A percentile compares a stretch with the other conserved stretches of the same genome.
Evolutionary conservation across 2,113 vertebrate species (phyloP).

Genomic region (Chiloscyllium plagiosum): DNA sequence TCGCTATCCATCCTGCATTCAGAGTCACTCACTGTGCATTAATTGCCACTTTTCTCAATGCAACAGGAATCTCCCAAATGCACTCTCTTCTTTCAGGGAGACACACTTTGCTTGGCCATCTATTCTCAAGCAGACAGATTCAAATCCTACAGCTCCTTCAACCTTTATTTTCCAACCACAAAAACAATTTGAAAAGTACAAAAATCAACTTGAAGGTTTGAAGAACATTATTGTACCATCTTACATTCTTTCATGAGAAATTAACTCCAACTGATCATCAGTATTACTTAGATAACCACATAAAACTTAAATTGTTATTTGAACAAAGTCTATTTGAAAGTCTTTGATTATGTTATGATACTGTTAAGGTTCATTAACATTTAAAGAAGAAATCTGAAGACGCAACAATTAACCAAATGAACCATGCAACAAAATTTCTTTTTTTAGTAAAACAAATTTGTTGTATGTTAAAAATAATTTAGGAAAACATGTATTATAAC

Average conservation of each 20-base stretch:
- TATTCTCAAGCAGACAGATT: constrained; percentile 69
- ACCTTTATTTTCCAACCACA: not conserved
- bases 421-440: no score
- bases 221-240: not conserved
- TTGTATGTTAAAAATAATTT: no score
- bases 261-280: not conserved
- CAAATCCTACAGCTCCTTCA: constrained; percentile 55
- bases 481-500: no score
- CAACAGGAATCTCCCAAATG: constrained; percentile 59
- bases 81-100: constrained; percentile 64
- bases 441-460: no score
- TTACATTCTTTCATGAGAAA: not conserved
- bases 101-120: constrained; percentile 64
- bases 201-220: not conserved
- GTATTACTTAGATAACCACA: not conserved
- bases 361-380: no score
- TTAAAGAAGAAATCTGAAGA: no score
- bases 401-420: no score
- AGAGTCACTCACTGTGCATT: constrained; percentile 71
- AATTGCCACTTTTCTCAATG: constrained; percentile 68
- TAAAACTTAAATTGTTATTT: not conserved
- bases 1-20: constrained; percentile 67
- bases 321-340: not conserved
- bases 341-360: not conserved
- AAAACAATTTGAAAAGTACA: constrained; percentile 13